phyloP scores from a whole-genome alignment of 2,797 vertebrate species.

The Xiphophorus birchmanni region DNA sequence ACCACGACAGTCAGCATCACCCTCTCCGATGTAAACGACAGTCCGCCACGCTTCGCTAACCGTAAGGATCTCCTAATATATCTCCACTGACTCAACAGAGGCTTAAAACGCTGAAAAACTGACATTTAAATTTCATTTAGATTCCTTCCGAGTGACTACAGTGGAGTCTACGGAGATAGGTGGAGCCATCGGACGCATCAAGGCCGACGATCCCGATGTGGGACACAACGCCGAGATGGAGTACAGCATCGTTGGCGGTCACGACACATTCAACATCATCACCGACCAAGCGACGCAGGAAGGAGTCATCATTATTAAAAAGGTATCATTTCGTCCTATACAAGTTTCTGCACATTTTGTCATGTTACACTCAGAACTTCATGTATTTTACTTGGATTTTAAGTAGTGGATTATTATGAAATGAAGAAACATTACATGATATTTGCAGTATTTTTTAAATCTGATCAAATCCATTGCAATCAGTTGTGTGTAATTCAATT shows the following conservation, averaged over 20 bases:
- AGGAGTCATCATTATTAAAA: conserved; percentile 93
- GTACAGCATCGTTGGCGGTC: conserved; percentile 88
- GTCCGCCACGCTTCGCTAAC: conserved; percentile 93
- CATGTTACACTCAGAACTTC: not conserved
- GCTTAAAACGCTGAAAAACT: not conserved
- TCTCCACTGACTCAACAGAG: not conserved
- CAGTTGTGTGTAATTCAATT: not conserved
- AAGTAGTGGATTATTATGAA: not conserved
- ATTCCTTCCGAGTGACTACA: conserved; percentile 89
- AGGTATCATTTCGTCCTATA: conserved; percentile 73
- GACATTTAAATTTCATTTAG: conserved; percentile 64
- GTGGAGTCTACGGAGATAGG: conserved; percentile 89
- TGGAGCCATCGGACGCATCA: conserved; percentile 90
- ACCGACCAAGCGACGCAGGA: conserved; percentile 94
- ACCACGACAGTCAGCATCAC: conserved; percentile 95
- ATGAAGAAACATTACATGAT: not conserved
- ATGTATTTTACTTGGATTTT: not conserved
- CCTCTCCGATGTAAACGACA: conserved; percentile 94
- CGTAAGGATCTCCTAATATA: conserved; percentile 77
- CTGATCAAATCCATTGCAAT: not conserved
- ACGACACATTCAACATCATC: conserved; percentile 89
- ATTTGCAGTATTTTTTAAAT: not conserved
- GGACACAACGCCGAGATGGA: conserved; percentile 92
- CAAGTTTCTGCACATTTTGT: not conserved
- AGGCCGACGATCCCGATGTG: conserved; percentile 91